phyloP scores from a whole-genome alignment of 1,140 invertebrate species.

The Drosophila miranda region DNA sequence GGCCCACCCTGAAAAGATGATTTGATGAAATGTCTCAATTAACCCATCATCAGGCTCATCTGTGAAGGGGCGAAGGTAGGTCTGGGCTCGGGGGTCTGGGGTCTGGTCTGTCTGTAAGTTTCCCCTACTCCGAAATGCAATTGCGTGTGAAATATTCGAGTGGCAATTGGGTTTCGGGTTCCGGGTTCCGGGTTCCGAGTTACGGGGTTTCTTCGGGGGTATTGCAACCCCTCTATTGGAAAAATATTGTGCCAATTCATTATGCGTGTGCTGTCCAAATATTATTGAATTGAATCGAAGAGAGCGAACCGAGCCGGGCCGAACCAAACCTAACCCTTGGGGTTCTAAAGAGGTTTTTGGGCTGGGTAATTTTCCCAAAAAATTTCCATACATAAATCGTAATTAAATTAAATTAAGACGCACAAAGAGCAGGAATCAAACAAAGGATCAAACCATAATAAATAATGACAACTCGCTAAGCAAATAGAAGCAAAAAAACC shows the following conservation, averaged over 20 bases:
- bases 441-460: slow-evolving; percentile 69
- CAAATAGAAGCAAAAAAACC: slow-evolving; percentile 28
- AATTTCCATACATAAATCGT: slow-evolving; percentile 74
- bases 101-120: too few species aligned
- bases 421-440: slow-evolving; percentile 58
- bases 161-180: slow-evolving; percentile 12
- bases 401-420: slow-evolving; percentile 80
- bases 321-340: slow-evolving; percentile 6
- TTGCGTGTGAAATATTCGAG: slow-evolving; percentile 64
- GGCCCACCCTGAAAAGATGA: slow-evolving; percentile 65
- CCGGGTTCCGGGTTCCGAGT: slow-evolving; percentile 1
- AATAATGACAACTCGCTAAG: slow-evolving; percentile 64
- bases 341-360: neutral
- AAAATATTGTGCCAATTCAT: slow-evolving; percentile 71
- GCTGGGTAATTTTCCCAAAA: slow-evolving; percentile 12
- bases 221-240: slow-evolving; percentile 37
- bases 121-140: slow-evolving; percentile 12
- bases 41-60: slow-evolving; percentile 52
- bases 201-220: neutral
- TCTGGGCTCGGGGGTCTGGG: neutral
- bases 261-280: slow-evolving; percentile 61
- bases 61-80: neutral
- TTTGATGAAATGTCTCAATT: slow-evolving; percentile 80
- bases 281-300: slow-evolving; percentile 55
- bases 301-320: slow-evolving; percentile 11